Base-by-base conservation (phyloP, 53 echinoderm and acorn worm species). In the Glandiceps talaboti region DNA sequence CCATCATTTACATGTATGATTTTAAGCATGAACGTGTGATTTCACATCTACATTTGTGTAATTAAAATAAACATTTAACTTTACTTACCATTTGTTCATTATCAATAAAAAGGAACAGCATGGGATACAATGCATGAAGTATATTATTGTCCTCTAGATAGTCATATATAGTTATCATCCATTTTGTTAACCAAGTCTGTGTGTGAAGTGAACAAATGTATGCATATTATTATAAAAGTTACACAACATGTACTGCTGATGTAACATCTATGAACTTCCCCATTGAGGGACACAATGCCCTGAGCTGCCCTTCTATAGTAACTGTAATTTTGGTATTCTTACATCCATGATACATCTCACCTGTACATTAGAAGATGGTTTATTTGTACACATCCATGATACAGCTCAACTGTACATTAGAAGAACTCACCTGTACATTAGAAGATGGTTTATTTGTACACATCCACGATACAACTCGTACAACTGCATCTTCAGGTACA, bases 81-180 rank as follows among this genome's bases (percentile, higher is more conserved):
- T 0, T 26, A 75, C 92, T 90, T 79, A 94, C 95, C 86, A 94
- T 76, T 0, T 84, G 76, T 30, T 94, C 95, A 31, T 90, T 94
- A 76, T 94, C 92, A 72, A 90, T 88, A 64, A 94, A 94, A 78
- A 87, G 86, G 45, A 94, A 92, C 28, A 94, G 84, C 30, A 94
- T 76, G 28, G 92, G 92, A 84, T 94, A 94, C 14, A 94, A 78
- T 10, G 90, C 86, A 88, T 94, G 95, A 29, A 94, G 84, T 81
- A 88, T 82, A 32, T 86, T 81, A 1, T 82, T 88, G 1, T 80
- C 79, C 77, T 92, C 90, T 73, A 92, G 73, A 1, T 92, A 90
- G 81, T 94, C 95, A 86, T 89, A 92, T 76, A 92, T 90, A 30
- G 90, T 32, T 28, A 90, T 80, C 75, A 94, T 90, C 95, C 95